These are phyloP conservation scores for Drosophila buzzatii DNA, from an alignment of 2,888 invertebrate genomes.

Conservation along the genomic window DNA sequence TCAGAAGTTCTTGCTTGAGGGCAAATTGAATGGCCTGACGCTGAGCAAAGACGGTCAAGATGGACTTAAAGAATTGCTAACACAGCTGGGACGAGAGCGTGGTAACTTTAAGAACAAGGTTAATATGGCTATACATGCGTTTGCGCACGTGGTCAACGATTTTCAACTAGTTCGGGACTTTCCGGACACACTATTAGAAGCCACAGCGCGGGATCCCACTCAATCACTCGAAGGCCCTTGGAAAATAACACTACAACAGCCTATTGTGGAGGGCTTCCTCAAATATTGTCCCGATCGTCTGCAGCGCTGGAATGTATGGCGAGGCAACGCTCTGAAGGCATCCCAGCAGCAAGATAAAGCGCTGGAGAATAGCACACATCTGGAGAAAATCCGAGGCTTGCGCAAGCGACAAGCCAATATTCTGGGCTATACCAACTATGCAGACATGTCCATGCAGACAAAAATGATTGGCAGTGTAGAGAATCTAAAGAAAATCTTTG, in stretches of 20 bases:
- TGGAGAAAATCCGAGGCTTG: constrained; percentile 91
- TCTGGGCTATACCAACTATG: constrained; percentile 92
- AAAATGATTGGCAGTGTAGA: constrained; percentile 94
- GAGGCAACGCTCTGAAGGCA: constrained; percentile 90
- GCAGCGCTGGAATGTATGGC: constrained; percentile 94
- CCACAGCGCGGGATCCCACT: constrained; percentile 88
- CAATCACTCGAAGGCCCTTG: constrained; percentile 91
- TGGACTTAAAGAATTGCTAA: constrained; percentile 87
- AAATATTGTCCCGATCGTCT: constrained; percentile 93
- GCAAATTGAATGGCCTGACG: constrained; percentile 92
- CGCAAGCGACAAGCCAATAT: constrained; percentile 90
- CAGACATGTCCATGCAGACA: constrained; percentile 96
- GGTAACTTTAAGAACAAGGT: constrained; percentile 89
- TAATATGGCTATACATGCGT: constrained; percentile 88
- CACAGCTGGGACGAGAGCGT: constrained; percentile 87
- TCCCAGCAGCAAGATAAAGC: constrained; percentile 88
- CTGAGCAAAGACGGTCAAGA: constrained; percentile 86
- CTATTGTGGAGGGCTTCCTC: constrained; percentile 91
- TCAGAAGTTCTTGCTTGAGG: constrained; percentile 92
- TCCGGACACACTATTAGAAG: constrained; percentile 89
- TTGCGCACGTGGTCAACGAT: constrained; percentile 89
- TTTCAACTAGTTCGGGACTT: constrained; percentile 89
- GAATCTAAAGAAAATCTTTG: constrained; percentile 90
- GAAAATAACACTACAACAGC: constrained; percentile 91
- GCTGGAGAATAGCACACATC: constrained; percentile 89